Evolutionary conservation across 35 echinoderm and acorn worm genomes (phyloP).

Genomic region (Apostichopus californicus): DNA sequence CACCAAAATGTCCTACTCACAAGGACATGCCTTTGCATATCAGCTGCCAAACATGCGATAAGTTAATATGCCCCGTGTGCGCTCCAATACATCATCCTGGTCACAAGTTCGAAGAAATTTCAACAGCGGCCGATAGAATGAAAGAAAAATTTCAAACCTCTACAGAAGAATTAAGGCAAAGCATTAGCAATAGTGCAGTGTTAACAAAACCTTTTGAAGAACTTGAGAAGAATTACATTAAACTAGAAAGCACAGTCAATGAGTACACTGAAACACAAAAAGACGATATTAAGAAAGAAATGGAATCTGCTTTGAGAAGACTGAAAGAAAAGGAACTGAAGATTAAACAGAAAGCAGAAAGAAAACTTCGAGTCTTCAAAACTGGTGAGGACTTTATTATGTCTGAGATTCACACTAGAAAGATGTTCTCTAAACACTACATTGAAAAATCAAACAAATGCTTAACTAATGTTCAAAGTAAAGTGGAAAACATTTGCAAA

Average conservation of each 20-base stretch:
- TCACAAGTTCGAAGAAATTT: neutral
- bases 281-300: neutral
- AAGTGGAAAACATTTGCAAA: too few species aligned
- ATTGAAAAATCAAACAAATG: too few species aligned
- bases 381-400: too few species aligned
- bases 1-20: too few species aligned
- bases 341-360: slow-evolving; percentile 16
- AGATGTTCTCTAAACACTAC: too few species aligned
- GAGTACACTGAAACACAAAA: neutral
- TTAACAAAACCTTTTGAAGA: neutral
- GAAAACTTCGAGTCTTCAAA: too few species aligned
- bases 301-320: neutral
- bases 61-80: too few species aligned
- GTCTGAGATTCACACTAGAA: too few species aligned
- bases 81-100: neutral
- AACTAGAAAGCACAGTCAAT: neutral
- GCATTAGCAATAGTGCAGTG: too few species aligned
- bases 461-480: too few species aligned
- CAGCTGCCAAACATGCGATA: too few species aligned
- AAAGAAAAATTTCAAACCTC: neutral
- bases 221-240: neutral
- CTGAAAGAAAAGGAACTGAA: neutral
- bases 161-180: neutral
- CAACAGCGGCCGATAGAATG: neutral
- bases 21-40: too few species aligned